A percentile compares a stretch with the other conserved stretches of the same genome.
Conservation (phyloP, 2,888 invertebrate genomes). For the Meloe dianella region DNA sequence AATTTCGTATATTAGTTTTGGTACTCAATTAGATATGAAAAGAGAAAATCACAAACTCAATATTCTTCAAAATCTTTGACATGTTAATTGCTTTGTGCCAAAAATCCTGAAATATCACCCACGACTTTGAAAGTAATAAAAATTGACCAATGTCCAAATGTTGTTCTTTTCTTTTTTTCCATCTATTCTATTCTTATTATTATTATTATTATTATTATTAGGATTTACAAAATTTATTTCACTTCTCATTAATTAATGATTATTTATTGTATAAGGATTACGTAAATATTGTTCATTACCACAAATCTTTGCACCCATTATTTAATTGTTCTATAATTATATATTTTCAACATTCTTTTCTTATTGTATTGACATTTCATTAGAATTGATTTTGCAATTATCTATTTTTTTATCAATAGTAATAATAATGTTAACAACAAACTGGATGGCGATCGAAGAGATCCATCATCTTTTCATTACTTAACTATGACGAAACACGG, state of each 20-base stretch:
- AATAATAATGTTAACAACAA: background rate
- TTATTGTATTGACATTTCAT: slow-evolving; percentile 24
- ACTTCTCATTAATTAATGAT: background rate
- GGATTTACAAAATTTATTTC: background rate
- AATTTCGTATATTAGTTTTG: background rate
- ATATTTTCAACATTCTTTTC: slow-evolving; percentile 15
- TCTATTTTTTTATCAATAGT: background rate
- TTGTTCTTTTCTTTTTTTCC: background rate
- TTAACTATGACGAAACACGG: slow-evolving; percentile 9
- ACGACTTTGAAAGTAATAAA: slow-evolving; percentile 24
- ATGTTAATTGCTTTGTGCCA: slow-evolving; percentile 24
- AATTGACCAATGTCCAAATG: slow-evolving; percentile 28
- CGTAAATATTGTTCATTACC: slow-evolving; percentile 7
- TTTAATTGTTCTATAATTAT: slow-evolving; percentile 34
- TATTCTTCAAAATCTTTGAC: slow-evolving; percentile 4
- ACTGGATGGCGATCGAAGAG: background rate
- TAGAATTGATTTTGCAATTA: slow-evolving; percentile 11
- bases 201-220: background rate
- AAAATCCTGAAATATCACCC: slow-evolving; percentile 27
- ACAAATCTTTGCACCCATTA: slow-evolving; percentile 26
- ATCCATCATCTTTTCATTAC: slow-evolving; percentile 10
- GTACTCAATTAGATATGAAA: slow-evolving; percentile 13
- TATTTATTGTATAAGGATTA: slow-evolving; percentile 5
- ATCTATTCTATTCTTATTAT: slow-evolving; percentile 17
- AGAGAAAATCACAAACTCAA: background rate